Conservation (phyloP, 2,113 vertebrate species). For the Cyphomyrus discorhynchus region DNA sequence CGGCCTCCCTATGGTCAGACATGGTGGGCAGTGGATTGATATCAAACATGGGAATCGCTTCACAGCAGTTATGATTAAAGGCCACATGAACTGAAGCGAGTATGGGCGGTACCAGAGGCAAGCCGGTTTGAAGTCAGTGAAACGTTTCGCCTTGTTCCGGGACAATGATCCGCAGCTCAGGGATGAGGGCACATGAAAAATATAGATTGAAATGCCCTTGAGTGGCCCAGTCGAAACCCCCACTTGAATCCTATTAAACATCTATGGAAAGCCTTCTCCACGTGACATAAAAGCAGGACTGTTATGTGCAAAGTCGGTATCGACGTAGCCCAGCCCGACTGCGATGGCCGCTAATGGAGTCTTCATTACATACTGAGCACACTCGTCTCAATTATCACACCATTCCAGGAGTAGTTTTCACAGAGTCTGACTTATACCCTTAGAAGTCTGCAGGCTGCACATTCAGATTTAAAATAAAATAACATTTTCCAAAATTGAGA, state of each 20-base stretch:
- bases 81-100: background rate
- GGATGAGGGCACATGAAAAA: background rate
- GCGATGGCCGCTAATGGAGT: background rate
- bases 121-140: background rate
- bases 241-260: background rate
- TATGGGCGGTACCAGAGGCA: background rate
- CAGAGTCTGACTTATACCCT: background rate
- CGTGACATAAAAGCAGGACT: background rate
- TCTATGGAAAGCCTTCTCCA: background rate
- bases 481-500: background rate
- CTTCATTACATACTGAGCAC: background rate
- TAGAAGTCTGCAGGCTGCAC: background rate
- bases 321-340: background rate
- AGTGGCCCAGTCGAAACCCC: background rate
- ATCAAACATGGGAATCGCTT: background rate
- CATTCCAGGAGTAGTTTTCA: background rate
- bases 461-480: background rate
- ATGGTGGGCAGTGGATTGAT: background rate
- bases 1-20: background rate
- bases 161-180: background rate
- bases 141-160: background rate
- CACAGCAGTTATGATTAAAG: background rate
- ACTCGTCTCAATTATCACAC: background rate
- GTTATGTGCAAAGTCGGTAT: background rate
- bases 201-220: background rate